Evolutionary conservation across 2,797 vertebrate species (phyloP).

Genomic region (Malurus splendens): DNA sequence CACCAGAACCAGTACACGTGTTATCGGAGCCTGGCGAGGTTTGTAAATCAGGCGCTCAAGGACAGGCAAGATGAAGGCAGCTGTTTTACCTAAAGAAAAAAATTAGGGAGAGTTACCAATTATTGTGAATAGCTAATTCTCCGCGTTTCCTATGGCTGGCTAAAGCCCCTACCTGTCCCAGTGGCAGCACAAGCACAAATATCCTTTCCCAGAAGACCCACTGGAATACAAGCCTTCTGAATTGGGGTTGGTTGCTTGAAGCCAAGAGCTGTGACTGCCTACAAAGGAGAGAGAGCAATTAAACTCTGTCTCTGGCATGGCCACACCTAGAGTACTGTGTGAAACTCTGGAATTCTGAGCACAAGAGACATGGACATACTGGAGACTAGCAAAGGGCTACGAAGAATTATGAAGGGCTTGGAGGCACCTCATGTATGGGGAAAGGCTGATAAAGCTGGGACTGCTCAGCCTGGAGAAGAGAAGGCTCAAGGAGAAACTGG

Average conservation of each 20-base stretch:
- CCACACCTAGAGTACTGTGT: neutral
- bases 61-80: constrained; percentile 91
- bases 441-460: neutral
- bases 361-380: neutral
- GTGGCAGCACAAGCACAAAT: constrained; percentile 96
- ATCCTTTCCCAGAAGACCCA: constrained; percentile 90
- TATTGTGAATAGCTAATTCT: neutral
- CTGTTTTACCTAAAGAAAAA: constrained; percentile 85
- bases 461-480: neutral
- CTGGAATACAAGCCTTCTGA: constrained; percentile 93
- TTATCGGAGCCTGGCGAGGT: constrained; percentile 86
- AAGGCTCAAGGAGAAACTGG: neutral
- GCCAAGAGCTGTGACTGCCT: constrained; percentile 87
- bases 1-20: constrained; percentile 88
- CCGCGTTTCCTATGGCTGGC: neutral
- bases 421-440: rapidly evolving
- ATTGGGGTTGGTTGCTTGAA: constrained; percentile 93
- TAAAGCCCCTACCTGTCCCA: constrained; percentile 79
- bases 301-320: neutral
- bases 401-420: neutral
- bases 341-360: neutral
- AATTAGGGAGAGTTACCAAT: neutral
- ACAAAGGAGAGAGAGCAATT: neutral
- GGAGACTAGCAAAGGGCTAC: neutral
- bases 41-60: constrained; percentile 94